Evolutionary conservation across 2,113 vertebrate species (phyloP).

Genomic region (Cervus canadensis): DNA sequence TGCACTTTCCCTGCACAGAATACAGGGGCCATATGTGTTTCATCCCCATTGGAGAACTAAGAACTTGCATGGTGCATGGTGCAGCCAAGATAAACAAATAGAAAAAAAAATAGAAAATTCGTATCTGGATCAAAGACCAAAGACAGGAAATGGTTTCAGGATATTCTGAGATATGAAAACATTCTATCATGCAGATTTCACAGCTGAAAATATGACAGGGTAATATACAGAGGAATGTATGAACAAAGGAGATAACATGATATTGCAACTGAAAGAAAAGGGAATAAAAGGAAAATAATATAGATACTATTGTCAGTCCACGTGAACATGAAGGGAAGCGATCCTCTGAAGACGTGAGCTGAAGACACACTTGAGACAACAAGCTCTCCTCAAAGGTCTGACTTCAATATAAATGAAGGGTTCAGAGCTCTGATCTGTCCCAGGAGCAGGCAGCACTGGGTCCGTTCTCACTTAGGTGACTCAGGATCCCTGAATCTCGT

Average conservation of each 20-base stretch:
- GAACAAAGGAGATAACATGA: neutral
- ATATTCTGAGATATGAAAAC: neutral
- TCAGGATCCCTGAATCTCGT: neutral
- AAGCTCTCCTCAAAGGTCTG: neutral
- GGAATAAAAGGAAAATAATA: neutral
- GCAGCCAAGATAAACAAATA: too few relatives aligned
- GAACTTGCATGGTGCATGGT: too few relatives aligned
- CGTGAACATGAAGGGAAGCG: neutral
- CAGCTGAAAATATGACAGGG: neutral
- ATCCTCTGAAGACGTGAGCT: neutral
- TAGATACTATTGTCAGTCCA: fast-evolving
- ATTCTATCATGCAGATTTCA: fast-evolving
- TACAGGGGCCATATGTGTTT: too few relatives aligned
- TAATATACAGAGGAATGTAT: neutral
- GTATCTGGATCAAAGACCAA: neutral
- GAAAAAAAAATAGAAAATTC: neutral
- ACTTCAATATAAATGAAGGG: neutral
- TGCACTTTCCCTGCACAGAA: too few relatives aligned
- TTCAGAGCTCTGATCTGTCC: neutral
- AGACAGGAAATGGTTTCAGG: fast-evolving
- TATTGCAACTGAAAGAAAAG: neutral
- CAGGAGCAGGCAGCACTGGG: fast-evolving
- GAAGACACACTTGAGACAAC: too few relatives aligned
- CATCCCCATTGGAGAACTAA: too few relatives aligned
- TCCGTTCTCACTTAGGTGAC: neutral